These are phyloP conservation scores for Neodon shergylaensis DNA, from an alignment of 2,113 vertebrate species.

Conservation along the genomic window DNA sequence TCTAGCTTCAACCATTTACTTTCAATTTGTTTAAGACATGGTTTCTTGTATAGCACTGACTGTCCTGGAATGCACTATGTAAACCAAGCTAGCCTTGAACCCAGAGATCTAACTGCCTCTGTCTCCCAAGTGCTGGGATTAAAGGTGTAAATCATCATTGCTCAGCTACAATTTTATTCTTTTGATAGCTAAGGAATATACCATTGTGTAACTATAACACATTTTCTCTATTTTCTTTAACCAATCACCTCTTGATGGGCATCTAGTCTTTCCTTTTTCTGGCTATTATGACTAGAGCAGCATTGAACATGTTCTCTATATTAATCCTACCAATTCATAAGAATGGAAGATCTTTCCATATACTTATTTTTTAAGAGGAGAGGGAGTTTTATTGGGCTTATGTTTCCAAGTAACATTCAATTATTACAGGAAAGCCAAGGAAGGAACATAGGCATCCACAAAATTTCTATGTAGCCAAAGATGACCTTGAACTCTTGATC, in stretches of 20 bases:
- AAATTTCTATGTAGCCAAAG: not conserved
- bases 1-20: not conserved
- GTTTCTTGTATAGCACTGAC: not conserved
- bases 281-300: not conserved
- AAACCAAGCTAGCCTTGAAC: not conserved
- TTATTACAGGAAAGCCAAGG: not conserved
- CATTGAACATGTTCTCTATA: not conserved
- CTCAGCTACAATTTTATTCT: not conserved
- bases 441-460: not conserved
- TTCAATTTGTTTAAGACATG: not conserved
- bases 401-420: not conserved
- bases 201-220: not conserved
- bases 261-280: not conserved
- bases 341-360: not conserved
- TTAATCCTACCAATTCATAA: not conserved
- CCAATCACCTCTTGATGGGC: not conserved
- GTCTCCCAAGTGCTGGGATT: not conserved
- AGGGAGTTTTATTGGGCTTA: not conserved
- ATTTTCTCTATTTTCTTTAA: not conserved
- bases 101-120: not conserved
- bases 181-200: not conserved
- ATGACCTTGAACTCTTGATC: not conserved
- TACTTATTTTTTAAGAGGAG: not conserved
- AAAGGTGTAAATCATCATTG: not conserved
- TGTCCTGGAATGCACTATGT: not conserved